These are phyloP conservation scores for Sphaerodactylus townsendi DNA, from an alignment of 2,113 vertebrate genomes.

Conservation along the genomic window DNA sequence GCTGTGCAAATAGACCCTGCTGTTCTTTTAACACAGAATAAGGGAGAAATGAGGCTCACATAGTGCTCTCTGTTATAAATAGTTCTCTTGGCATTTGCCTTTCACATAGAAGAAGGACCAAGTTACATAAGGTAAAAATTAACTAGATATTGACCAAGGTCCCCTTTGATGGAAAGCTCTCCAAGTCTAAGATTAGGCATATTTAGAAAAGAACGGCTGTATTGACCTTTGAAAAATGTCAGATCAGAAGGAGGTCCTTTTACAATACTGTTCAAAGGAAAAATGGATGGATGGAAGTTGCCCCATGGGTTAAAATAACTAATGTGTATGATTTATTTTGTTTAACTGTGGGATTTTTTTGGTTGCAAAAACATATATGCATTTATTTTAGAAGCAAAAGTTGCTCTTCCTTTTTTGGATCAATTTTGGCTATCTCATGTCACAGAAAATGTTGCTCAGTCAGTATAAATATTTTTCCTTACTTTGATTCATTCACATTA, in stretches of 20 bases:
- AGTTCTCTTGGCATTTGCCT: constrained; percentile 56
- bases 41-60: constrained; percentile 36
- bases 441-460: background rate
- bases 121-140: constrained; percentile 63
- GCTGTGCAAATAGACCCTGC: constrained; percentile 31
- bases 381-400: constrained; percentile 39
- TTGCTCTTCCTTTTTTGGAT: background rate
- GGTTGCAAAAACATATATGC: constrained; percentile 6
- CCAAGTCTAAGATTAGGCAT: background rate
- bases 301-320: constrained; percentile 10
- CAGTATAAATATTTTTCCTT: background rate
- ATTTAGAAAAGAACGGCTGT: constrained; percentile 35
- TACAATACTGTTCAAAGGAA: background rate
- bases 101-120: constrained; percentile 41
- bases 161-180: constrained; percentile 36
- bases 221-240: constrained; percentile 47
- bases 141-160: constrained; percentile 57
- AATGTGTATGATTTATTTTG: background rate
- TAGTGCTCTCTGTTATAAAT: constrained; percentile 54
- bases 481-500: background rate
- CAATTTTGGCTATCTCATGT: background rate
- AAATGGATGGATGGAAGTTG: background rate
- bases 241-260: constrained; percentile 31
- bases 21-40: constrained; percentile 39
- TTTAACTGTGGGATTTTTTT: background rate